Conservation (phyloP, 2,797 vertebrate genomes). For the Serranus cabrilla region DNA sequence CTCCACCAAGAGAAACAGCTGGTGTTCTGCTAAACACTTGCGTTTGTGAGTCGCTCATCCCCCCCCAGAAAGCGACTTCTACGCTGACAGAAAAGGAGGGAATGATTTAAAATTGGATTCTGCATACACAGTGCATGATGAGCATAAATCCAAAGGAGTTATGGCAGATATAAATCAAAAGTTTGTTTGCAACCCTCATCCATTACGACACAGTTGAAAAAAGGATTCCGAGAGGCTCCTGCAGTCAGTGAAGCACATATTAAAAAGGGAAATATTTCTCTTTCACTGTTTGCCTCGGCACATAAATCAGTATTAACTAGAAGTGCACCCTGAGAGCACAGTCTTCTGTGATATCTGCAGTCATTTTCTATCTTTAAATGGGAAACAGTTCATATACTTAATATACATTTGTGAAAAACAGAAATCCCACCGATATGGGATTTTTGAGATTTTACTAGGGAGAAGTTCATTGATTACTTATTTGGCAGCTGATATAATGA, state of each 20-base stretch:
- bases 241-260: slow-evolving; percentile 21
- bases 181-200: slow-evolving; percentile 63
- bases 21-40: slow-evolving; percentile 64
- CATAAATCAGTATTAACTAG: slow-evolving; percentile 4
- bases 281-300: slow-evolving; percentile 16
- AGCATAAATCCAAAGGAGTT: slow-evolving; percentile 70
- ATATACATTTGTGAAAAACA: too few relatives aligned
- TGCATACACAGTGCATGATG: slow-evolving; percentile 59
- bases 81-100: slow-evolving; percentile 45
- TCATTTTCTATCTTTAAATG: too few relatives aligned
- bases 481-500: too few relatives aligned
- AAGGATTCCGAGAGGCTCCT: slow-evolving; percentile 28
- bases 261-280: slow-evolving; percentile 35
- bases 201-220: slow-evolving; percentile 23
- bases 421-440: too few relatives aligned
- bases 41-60: slow-evolving; percentile 62
- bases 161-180: slow-evolving; percentile 73
- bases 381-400: too few relatives aligned
- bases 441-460: too few relatives aligned
- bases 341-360: too few relatives aligned
- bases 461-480: too few relatives aligned
- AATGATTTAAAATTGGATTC: slow-evolving; percentile 68
- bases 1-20: slow-evolving; percentile 65
- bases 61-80: slow-evolving; percentile 17
- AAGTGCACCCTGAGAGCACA: too few relatives aligned